Evolutionary conservation across 1,140 invertebrate genomes (phyloP), one percentile per base, ranked within the genome.

Genomic region (Tetragnatha versicolor): DNA sequence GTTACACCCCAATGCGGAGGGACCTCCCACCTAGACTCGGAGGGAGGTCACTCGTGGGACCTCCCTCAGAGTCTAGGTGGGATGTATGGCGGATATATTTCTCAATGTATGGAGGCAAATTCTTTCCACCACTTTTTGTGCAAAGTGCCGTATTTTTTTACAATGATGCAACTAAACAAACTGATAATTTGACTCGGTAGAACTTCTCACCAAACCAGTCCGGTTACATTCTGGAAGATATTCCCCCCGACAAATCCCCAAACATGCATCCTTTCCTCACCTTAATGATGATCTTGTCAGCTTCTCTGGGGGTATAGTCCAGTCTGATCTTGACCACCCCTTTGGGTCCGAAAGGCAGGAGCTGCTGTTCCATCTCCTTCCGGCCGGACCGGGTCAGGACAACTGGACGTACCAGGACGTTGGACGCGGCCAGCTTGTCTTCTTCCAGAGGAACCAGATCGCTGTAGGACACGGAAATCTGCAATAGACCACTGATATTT

Each of bases 271-370:
- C 33, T n/a, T 39, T 2, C 20, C 47, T 79, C 68, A 82, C 82
- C 14, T 47, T 49, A 33, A 82, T 72, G 17, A 42, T 65, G 3
- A 88, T 33, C 22, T 82, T 70, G 14, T 80, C 72, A 2, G 85
- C 81, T 29, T 81, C 81, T 37, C 84, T 82, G 0, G 86, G 86
- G 25, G 86, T 82, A n/a, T n/a, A n/a, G 39, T 84, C 83, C 27
- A 88, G 66, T 22, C 78, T 61, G 12, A 87, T 81, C 58, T 82
- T 73, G 33, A 84, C 75, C 27, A 87, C 81, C 53, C 85, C 85
- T 25, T 82, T 81, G 45, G 82, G 72, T 66, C 76, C 65, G 7
- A 81, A 70, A 7, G 61, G 33, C 3, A 70, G 69, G 5, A 81
- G 70, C 53, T 72, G 66, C 75, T 72, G 29, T 5, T 83, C 55